A percentile compares a stretch with the other conserved stretches of the same genome.
Conservation (phyloP, 2,113 vertebrate species). For the Calidris pugnax region DNA sequence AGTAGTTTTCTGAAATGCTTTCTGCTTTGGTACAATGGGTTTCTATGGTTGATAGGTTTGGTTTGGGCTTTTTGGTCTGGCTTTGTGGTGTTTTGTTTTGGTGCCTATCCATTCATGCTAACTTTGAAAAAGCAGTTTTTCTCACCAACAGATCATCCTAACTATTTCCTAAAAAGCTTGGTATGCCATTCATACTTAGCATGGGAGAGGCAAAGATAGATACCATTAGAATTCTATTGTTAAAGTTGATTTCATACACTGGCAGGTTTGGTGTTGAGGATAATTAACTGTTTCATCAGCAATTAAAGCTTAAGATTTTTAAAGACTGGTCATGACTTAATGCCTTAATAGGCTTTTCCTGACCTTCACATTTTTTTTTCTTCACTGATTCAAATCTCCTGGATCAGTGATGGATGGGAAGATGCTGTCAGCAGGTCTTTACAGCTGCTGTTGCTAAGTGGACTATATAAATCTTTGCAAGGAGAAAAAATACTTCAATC, state of each 20-base stretch:
- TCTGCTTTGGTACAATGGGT: background rate
- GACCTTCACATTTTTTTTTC: background rate
- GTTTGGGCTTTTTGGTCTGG: background rate
- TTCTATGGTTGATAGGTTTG: background rate
- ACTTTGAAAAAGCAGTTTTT: background rate
- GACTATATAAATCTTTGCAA: background rate
- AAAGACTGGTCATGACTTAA: background rate
- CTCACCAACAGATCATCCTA: background rate
- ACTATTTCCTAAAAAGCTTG: background rate
- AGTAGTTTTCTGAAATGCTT: background rate
- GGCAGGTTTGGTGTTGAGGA: background rate
- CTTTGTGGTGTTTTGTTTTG: background rate
- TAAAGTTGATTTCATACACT: background rate
- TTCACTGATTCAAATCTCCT: background rate
- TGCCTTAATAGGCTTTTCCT: conserved; percentile 40
- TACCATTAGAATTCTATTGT: background rate
- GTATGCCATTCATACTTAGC: background rate
- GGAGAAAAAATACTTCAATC: background rate
- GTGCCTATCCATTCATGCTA: background rate
- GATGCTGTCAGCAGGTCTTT: background rate
- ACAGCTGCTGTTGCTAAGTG: background rate
- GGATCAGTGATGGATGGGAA: background rate
- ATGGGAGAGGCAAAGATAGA: background rate
- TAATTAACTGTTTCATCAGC: conserved; percentile 7
- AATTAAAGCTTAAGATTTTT: conserved; percentile 17